Conservation (phyloP, 2,797 vertebrate species). For the Tauraco hartlaubi region DNA sequence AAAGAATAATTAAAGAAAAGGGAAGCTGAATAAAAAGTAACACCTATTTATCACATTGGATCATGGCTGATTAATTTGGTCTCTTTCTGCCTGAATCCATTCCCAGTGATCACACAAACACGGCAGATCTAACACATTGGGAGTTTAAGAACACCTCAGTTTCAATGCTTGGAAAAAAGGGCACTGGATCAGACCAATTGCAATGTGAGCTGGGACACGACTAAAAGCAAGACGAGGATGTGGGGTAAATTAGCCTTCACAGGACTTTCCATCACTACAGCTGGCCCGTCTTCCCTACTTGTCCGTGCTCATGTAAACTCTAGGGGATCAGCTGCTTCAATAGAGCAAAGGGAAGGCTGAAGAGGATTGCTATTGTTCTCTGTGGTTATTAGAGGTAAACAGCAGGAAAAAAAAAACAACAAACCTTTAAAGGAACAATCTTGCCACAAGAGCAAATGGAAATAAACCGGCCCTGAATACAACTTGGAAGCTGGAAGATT, state of each 20-base stretch:
- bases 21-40: background rate
- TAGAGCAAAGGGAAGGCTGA: background rate
- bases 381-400: background rate
- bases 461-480: background rate
- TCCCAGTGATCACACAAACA: background rate
- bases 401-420: accelerated
- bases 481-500: background rate
- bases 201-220: background rate
- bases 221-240: background rate
- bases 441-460: background rate
- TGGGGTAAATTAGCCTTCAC: background rate
- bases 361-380: background rate
- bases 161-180: background rate
- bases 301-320: background rate
- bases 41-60: background rate
- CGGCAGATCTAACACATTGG: background rate
- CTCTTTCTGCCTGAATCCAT: background rate
- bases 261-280: background rate
- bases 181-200: background rate
- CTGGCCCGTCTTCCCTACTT: background rate
- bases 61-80: background rate
- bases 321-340: background rate
- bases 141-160: background rate
- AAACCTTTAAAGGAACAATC: background rate
- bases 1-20: background rate